phyloP scores from a whole-genome alignment of 2,888 invertebrate genomes.

The Macrostomum cliftonense region DNA sequence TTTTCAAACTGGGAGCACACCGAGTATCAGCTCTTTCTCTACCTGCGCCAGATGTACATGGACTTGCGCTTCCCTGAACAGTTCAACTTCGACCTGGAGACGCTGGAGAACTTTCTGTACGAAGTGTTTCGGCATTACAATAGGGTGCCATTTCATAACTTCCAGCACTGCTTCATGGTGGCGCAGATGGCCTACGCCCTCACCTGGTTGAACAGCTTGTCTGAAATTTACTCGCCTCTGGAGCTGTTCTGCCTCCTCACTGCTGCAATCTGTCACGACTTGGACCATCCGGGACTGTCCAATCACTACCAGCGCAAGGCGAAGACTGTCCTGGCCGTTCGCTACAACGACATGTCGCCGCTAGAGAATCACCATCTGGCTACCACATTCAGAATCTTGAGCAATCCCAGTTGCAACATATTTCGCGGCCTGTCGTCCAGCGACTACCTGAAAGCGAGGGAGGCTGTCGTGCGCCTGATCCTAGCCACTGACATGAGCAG shows the following conservation, averaged over 20 bases:
- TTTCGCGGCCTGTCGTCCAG: slow-evolving; percentile 21
- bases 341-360: slow-evolving; percentile 36
- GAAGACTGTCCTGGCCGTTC: slow-evolving; percentile 32
- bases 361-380: slow-evolving; percentile 37
- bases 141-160: slow-evolving; percentile 37
- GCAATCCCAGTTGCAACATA: slow-evolving; percentile 24
- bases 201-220: slow-evolving; percentile 52
- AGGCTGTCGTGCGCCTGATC: slow-evolving; percentile 14
- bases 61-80: slow-evolving; percentile 41
- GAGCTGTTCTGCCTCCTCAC: slow-evolving; percentile 49
- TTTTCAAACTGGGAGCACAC: slow-evolving; percentile 66
- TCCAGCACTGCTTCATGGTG: slow-evolving; percentile 38
- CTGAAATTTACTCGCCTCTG: slow-evolving; percentile 51
- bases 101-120: slow-evolving; percentile 21
- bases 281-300: slow-evolving; percentile 37
- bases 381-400: slow-evolving; percentile 34
- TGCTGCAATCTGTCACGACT: slow-evolving; percentile 35
- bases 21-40: slow-evolving; percentile 56
- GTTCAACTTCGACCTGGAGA: slow-evolving; percentile 12
- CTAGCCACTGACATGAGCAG: slow-evolving; percentile 37
- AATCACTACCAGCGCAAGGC: slow-evolving; percentile 37
- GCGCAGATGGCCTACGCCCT: slow-evolving; percentile 52
- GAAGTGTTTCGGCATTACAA: slow-evolving; percentile 34
- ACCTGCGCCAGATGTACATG: slow-evolving; percentile 61
- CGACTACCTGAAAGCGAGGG: slow-evolving; percentile 26